Evolutionary conservation across 2,113 vertebrate species (phyloP), one percentile per base, ranked within the genome.

Genomic region (Alethe castanea): DNA sequence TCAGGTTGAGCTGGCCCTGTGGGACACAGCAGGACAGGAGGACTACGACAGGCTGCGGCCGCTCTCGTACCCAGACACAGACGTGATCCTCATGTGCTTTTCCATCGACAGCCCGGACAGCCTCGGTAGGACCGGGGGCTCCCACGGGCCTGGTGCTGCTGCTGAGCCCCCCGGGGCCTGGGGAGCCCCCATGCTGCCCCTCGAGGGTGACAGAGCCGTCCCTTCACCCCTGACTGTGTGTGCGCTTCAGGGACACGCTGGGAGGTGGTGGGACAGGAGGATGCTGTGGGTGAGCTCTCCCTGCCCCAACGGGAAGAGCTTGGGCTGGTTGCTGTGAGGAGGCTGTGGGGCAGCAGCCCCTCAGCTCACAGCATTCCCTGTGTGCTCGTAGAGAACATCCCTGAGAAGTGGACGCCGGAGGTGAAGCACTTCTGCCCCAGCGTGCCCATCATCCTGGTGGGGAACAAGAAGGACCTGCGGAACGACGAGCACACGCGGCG

Each of bases 381-480:
- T 33, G 64, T 53, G 14, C 52, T 60, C 36, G 40, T 92, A 99
- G 99, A 99, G 97, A 99, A 99, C 97, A 99, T 99, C 98, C 99
- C 99, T 0, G 99, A 99, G 97, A 99, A 99, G 95, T 99, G 99
- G 99, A 99, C 99, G 1, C 99, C 99, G 0, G 99, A 99, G 96
- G 99, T 99, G 94, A 99, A 99, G 96, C 99, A 99, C 92, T 99
- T 99, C 97, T 99, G 99, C 95, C 99, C 99, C 90, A 99, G 99
- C 0, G 99, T 99, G 86, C 99, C 99, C 16, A 99, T 99, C 97
- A 99, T 99, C 96, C 98, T 99, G 5, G 99, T 99, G 94, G 99
- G 99, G 25, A 99, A 99, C 95, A 99, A 99, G 97, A 99, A 99
- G 97, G 99, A 99, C 95, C 98, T 99, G 84, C 97, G 99, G 78